Evolutionary conservation across 1,140 invertebrate species (phyloP).

Genomic region (Apis laboriosa): DNA sequence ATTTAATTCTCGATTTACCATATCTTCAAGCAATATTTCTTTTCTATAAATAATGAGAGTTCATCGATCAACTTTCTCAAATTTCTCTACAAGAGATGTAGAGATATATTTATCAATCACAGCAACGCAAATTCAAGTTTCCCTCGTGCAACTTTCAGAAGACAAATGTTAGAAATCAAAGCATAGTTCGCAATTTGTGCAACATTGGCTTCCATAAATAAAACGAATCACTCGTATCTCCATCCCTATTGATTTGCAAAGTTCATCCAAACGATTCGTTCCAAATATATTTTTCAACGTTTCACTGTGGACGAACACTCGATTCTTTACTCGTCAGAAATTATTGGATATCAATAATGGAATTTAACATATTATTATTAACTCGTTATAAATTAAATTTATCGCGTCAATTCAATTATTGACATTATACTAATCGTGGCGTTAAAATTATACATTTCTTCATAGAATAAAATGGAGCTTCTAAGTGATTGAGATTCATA

Average conservation of each 20-base stretch:
- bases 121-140: not conserved
- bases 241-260: not conserved
- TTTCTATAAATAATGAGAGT: not conserved
- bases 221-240: not conserved
- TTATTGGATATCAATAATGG: no score
- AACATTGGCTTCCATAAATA: conserved; percentile 8
- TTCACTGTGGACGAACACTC: no score
- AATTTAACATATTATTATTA: no score
- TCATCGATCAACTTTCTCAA: not conserved
- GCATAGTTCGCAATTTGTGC: not conserved
- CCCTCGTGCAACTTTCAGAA: not conserved
- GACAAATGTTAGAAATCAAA: not conserved
- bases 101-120: not conserved
- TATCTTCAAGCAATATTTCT: not conserved
- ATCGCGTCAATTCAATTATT: no score
- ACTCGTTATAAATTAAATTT: no score
- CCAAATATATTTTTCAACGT: not conserved
- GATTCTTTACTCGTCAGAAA: not conserved
- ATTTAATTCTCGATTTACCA: not conserved
- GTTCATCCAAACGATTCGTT: not conserved
- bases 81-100: not conserved
- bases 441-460: no score
- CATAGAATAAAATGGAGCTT: no score
- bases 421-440: no score
- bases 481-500: no score